Evolutionary conservation across 2,797 vertebrate species (phyloP), one percentile per base, ranked within the genome.

Genomic region (Cichlasoma orientale): DNA sequence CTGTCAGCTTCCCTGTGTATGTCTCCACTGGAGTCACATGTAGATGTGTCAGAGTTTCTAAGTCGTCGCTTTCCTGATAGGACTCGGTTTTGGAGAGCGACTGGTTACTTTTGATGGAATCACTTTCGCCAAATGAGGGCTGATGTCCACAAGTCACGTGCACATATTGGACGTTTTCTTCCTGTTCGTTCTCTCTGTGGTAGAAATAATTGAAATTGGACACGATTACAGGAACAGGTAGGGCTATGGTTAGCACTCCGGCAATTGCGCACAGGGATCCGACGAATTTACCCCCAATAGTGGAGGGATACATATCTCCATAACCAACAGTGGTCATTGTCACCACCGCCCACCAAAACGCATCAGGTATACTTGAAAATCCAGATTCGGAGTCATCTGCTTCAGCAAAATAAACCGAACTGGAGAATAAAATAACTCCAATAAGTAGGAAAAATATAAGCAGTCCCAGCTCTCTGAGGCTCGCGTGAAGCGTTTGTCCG

Each of bases 191-290:
- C 86, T 97, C 98, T 56, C 97, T 93, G 90, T 98, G 97, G 90
- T 99, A 99, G 93, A 98, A 99, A 92, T 99, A 99, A 92, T 98
- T 99, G 92, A 99, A 99, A 93, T 99, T 99, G 53, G 98, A 98
- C 55, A 99, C 98, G 0, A 99, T 99, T 13, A 99, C 98, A 0
- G 98, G 98, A 2, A 99, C 98, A 0, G 98, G 98, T 0, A 98
- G 85, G 1, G 98, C 97, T 2, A 99, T 98, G 57, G 98, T 98
- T 2, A 99, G 95, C 56, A 98, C 98, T 4, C 98, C 98, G 0
- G 98, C 98, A 0, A 99, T 98, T 73, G 98, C 98, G 36, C 98
- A 99, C 92, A 99, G 76, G 0, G 98, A 99, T 27, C 98, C 98
- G 12, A 99, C 97, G 1, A 98, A 96, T 92, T 99, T 99, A 58